A percentile compares a stretch with the other conserved stretches of the same genome.
These are phyloP conservation scores for Troilus luridus DNA, from an alignment of 2,888 invertebrate genomes.

Conservation along the genomic window DNA sequence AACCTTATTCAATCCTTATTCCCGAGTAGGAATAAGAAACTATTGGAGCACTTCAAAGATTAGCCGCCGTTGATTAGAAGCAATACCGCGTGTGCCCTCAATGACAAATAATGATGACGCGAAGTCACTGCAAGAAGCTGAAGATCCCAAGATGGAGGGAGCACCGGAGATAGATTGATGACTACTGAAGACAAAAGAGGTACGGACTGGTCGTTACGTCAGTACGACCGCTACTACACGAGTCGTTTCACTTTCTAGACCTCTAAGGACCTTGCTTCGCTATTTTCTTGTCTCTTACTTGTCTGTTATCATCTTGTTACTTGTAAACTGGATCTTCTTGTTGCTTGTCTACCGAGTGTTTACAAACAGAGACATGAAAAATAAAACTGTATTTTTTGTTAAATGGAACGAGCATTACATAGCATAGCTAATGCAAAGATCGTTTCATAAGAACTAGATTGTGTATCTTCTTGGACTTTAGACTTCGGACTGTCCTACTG, in stretches of 20 bases:
- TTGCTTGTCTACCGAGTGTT: neutral
- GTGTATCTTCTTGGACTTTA: too few relatives aligned
- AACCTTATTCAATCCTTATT: too few relatives aligned
- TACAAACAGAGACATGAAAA: too few relatives aligned
- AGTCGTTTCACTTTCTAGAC: constrained; percentile 5
- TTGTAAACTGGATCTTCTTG: neutral
- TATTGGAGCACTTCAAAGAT: neutral
- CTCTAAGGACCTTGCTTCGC: neutral
- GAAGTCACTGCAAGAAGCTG: neutral
- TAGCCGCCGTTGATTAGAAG: neutral
- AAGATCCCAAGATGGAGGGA: neutral
- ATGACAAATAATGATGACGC: neutral
- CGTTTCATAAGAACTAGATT: too few relatives aligned
- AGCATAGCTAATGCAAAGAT: too few relatives aligned
- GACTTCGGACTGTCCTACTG: too few relatives aligned
- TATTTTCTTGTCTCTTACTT: neutral
- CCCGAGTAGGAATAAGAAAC: neutral
- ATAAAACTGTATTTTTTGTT: too few relatives aligned
- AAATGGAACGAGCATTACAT: too few relatives aligned
- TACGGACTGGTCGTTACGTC: constrained; percentile 1
- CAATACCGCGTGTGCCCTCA: neutral
- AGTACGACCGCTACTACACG: neutral
- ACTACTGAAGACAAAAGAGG: neutral
- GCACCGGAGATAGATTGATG: neutral
- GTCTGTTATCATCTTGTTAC: neutral